A percentile compares a stretch with the other conserved stretches of the same genome.
Evolutionary conservation across 2,113 vertebrate species (phyloP).

Genomic region (Larimichthys polyactis): DNA sequence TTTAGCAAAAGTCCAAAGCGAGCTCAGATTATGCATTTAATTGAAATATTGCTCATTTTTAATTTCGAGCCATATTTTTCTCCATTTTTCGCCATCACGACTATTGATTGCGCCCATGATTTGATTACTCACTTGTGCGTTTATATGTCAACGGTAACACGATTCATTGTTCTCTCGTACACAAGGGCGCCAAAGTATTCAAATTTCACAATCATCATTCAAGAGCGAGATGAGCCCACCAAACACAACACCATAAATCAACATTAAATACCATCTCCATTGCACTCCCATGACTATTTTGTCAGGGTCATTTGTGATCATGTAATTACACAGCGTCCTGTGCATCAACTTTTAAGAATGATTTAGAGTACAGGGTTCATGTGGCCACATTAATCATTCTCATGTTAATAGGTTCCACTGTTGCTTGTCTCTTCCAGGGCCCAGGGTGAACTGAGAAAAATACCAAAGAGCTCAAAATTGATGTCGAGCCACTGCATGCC

Average conservation of each 20-base stretch:
- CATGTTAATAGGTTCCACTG: constrained; percentile 66
- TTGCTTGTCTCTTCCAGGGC: constrained; percentile 56
- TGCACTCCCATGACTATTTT: constrained; percentile 58
- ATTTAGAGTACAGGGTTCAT: constrained; percentile 71
- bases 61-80: not conserved
- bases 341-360: constrained; percentile 67
- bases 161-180: not conserved
- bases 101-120: not conserved
- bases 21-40: not conserved
- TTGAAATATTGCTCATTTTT: not conserved
- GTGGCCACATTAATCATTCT: constrained; percentile 71
- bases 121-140: not conserved
- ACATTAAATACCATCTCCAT: constrained; percentile 53
- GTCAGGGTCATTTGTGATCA: constrained; percentile 69
- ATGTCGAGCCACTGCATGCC: constrained; percentile 46
- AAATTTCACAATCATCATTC: constrained; percentile 8
- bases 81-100: not conserved
- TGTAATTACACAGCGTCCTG: constrained; percentile 62
- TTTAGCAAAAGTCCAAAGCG: constrained; percentile 9
- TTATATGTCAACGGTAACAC: not conserved
- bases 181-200: not conserved
- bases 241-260: constrained; percentile 58
- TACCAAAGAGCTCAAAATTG: constrained; percentile 59
- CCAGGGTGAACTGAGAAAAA: constrained; percentile 57
- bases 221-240: constrained; percentile 8